Evolutionary conservation across 2,797 vertebrate species (phyloP).

Genomic region (Crenichthys baileyi): DNA sequence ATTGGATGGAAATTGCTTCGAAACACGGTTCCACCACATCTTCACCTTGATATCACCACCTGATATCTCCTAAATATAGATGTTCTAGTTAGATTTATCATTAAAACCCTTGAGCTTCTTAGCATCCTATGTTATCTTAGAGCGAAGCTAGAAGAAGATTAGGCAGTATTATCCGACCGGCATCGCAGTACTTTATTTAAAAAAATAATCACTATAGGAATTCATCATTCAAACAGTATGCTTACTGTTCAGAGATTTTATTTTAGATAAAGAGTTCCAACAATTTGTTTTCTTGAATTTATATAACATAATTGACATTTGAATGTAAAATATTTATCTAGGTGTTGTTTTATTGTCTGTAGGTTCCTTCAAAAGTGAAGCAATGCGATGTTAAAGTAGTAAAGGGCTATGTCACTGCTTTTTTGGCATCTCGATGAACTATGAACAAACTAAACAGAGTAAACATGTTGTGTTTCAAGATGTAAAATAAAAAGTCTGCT

Average conservation of each 20-base stretch:
- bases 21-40: neutral
- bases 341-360: neutral
- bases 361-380: neutral
- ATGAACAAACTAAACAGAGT: neutral
- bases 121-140: slow-evolving; percentile 4
- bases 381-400: neutral
- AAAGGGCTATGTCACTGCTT: neutral
- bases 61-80: slow-evolving; percentile 27
- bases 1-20: slow-evolving; percentile 35
- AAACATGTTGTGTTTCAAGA: neutral
- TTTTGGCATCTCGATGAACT: neutral
- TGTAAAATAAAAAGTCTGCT: neutral
- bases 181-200: neutral
- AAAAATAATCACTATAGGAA: neutral
- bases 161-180: neutral
- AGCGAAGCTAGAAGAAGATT: slow-evolving; percentile 4
- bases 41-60: slow-evolving; percentile 35
- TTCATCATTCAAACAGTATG: neutral
- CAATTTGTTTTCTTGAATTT: neutral
- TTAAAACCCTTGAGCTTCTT: slow-evolving; percentile 10
- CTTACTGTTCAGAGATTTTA: neutral
- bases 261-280: neutral
- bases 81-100: slow-evolving; percentile 15
- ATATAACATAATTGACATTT: neutral
- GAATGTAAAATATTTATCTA: neutral